These are phyloP conservation scores for Actinernus sp. DNA, from an alignment of 92 coral and sea anemone species.

Conservation along the genomic window DNA sequence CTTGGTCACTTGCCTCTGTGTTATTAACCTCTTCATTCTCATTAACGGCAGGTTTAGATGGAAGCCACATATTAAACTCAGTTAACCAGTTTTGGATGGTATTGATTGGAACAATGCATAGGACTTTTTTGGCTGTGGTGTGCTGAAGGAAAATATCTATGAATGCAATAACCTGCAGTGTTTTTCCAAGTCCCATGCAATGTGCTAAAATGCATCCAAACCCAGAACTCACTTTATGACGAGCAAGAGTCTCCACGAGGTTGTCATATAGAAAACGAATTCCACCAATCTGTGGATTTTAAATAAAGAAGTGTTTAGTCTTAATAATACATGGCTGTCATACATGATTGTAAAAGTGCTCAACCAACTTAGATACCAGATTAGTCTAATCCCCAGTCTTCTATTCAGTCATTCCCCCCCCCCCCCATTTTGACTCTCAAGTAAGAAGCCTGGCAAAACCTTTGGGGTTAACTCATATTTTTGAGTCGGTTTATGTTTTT, in stretches of 20 bases:
- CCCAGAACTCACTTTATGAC: conserved; percentile 79
- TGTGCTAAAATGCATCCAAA: conserved; percentile 98
- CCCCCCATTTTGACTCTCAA: neutral
- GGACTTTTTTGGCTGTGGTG: conserved; percentile 82
- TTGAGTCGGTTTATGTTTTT: no score
- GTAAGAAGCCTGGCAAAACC: no score
- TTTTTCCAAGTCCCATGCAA: conserved; percentile 97
- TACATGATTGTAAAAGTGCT: neutral
- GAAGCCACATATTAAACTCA: conserved; percentile 95
- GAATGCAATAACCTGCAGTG: conserved; percentile 88
- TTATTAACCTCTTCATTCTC: conserved; percentile 13
- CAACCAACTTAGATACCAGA: no score
- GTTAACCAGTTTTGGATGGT: conserved; percentile 96
- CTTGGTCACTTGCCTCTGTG: conserved; percentile 33
- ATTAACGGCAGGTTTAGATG: conserved; percentile 48
- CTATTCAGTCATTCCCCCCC: no score
- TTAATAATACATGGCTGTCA: neutral
- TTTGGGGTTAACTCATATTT: no score
- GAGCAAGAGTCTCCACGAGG: conserved; percentile 87
- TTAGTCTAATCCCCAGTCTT: no score
- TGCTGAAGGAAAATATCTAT: conserved; percentile 82
- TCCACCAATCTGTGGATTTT: conserved; percentile 82
- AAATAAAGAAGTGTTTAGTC: neutral
- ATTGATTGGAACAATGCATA: conserved; percentile 94
- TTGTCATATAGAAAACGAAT: conserved; percentile 94